Evolutionary conservation across 1,140 invertebrate species (phyloP).

Genomic region (Magallana gigas): DNA sequence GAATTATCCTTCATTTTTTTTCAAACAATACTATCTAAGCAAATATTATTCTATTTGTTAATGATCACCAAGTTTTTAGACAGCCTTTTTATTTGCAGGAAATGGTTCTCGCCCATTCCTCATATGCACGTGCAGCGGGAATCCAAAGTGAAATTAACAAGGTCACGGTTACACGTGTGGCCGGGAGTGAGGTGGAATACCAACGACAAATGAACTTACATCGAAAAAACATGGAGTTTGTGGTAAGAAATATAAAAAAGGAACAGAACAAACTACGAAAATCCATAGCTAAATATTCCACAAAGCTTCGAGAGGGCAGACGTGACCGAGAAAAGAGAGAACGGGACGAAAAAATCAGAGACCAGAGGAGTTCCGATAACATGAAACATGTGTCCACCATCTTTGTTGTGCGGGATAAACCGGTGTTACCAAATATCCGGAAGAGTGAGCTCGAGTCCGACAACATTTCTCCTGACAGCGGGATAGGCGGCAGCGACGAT

Average conservation of each 20-base stretch:
- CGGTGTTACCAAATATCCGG: not conserved
- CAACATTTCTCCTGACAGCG: constrained; percentile 33
- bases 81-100: constrained; percentile 41
- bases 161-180: constrained; percentile 64
- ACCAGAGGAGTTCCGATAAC: not conserved
- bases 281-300: constrained; percentile 57
- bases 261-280: constrained; percentile 60
- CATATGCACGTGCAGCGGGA: constrained; percentile 63
- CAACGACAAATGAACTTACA: constrained; percentile 60
- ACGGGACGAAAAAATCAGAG: constrained; percentile 1
- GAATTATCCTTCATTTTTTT: too few relatives aligned
- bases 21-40: too few relatives aligned
- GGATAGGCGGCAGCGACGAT: constrained; percentile 32
- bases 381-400: not conserved
- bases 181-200: constrained; percentile 63
- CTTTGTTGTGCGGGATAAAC: not conserved
- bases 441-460: not conserved
- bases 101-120: constrained; percentile 61
- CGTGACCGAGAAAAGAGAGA: constrained; percentile 50
- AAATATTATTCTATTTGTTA: too few relatives aligned
- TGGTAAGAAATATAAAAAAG: constrained; percentile 57
- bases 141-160: constrained; percentile 67
- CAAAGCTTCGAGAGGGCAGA: constrained; percentile 53
- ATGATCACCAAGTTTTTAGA: too few relatives aligned
- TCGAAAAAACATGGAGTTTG: constrained; percentile 60